Conservation (phyloP, 1,140 invertebrate species). For the Battus philenor region DNA sequence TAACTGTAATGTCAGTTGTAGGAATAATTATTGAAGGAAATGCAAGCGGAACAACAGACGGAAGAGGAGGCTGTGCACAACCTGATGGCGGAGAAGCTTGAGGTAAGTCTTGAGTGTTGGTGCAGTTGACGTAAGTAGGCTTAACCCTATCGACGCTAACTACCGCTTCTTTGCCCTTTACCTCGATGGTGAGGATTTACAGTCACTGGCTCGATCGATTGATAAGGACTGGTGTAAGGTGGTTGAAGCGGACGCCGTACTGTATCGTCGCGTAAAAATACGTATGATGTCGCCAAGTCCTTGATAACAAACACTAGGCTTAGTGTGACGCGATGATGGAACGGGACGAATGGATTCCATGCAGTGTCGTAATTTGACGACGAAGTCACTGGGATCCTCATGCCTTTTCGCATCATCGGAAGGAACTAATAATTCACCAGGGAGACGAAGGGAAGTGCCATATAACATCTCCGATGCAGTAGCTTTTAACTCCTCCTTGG, state of each 20-base stretch:
- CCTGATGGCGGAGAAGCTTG: too few species aligned
- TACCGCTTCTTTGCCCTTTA: too few species aligned
- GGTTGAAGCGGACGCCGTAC: background rate
- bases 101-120: too few species aligned
- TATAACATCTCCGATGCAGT: background rate
- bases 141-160: background rate
- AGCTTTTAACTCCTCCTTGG: background rate
- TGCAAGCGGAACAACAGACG: too few species aligned
- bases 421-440: background rate
- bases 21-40: background rate
- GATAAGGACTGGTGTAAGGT: background rate
- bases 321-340: background rate
- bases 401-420: background rate
- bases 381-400: too few species aligned
- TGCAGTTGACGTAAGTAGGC: background rate
- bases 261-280: background rate
- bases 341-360: background rate
- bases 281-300: background rate
- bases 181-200: too few species aligned
- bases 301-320: background rate
- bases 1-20: background rate
- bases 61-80: background rate
- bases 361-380: background rate
- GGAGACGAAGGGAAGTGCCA: background rate
- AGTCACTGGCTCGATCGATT: background rate